Evolutionary conservation across 2,888 invertebrate species (phyloP), one percentile per base, ranked within the genome.

Genomic region (Tinea trinotella): DNA sequence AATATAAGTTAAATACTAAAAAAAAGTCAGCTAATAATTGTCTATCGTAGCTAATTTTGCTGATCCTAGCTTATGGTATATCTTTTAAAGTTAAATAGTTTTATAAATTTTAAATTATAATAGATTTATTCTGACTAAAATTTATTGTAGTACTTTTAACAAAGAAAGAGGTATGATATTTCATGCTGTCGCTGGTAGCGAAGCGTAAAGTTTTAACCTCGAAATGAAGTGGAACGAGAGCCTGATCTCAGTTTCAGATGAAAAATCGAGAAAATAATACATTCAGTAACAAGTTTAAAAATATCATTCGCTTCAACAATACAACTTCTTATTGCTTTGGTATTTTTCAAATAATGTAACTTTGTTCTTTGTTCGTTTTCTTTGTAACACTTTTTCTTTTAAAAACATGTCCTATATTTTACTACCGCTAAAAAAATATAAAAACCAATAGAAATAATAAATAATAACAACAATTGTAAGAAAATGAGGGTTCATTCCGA

Each of bases 141-240:
- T 52, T 52, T 67, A 65, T 64, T 61, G 60, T 57, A 64, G 65
- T 62, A 64, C 62, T 58, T 59, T 22, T 40, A 12, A 57, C 56
- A 60, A 64, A 66, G 67, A 71, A 70, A 68, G 66, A 64, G 68
- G 66, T 67, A 63, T 70, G 65, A 74, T 76, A 74, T 76, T 72
- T 74, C 68, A 74, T 65, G 60, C 65, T 70, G 68, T 67, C 74
- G 61, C 58, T 65, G 64, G 64, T 66, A 57, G 57, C 61, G 67
- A 67, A 67, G 66, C 68, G 70, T 67, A 65, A 71, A 74, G 65
- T 68, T 72, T 69, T 63, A 64, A 65, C 70, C 69, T 70, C 70
- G 52, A 54, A 56, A 54, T 54, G 54, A 48, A 56, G 46, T 56
- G 52, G 54, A 56, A 54, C 56, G 56, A 46, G 15, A 40, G 40